phyloP scores from a whole-genome alignment of 2,888 invertebrate species.

The Sturmia bella region DNA sequence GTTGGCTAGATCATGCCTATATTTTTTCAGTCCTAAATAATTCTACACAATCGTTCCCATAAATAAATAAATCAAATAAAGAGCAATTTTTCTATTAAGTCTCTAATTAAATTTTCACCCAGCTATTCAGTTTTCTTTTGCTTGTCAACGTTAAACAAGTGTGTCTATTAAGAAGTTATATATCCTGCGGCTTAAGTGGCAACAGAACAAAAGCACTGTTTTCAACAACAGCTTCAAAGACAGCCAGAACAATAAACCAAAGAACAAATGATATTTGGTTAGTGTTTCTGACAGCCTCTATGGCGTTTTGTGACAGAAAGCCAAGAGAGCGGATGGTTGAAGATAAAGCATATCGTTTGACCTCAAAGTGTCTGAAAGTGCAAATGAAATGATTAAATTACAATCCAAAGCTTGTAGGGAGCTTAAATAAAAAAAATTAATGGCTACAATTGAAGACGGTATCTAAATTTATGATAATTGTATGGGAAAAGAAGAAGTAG shows the following conservation, averaged over 20 bases:
- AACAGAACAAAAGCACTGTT: slow-evolving; percentile 24
- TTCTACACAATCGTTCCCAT: too few relatives aligned
- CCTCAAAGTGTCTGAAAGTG: slow-evolving; percentile 1
- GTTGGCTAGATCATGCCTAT: too few relatives aligned
- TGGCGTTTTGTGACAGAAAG: slow-evolving; percentile 50
- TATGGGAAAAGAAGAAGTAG: background rate
- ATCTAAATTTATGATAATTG: slow-evolving; percentile 8
- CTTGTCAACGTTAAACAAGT: slow-evolving; percentile 4
- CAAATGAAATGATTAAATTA: background rate
- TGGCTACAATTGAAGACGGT: slow-evolving; percentile 38
- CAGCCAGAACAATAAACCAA: slow-evolving; percentile 25
- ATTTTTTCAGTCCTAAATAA: too few relatives aligned
- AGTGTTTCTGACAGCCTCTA: slow-evolving; percentile 63
- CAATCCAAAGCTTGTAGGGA: background rate
- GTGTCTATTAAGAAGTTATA: background rate
- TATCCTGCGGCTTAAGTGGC: slow-evolving; percentile 11
- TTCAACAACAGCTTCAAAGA: slow-evolving; percentile 11
- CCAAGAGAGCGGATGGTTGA: background rate
- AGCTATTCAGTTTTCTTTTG: background rate
- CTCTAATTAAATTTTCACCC: slow-evolving; percentile 28
- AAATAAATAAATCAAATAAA: too few relatives aligned
- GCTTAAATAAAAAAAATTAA: slow-evolving; percentile 22
- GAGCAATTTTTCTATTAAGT: slow-evolving; percentile 4
- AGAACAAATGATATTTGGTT: slow-evolving; percentile 51
- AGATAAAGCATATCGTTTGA: slow-evolving; percentile 1